Percentiles rank a stretch among this genome's conserved stretches.
These are phyloP conservation scores for Lydus trimaculatus DNA, from an alignment of 2,888 invertebrate genomes.

Conservation along the genomic window DNA sequence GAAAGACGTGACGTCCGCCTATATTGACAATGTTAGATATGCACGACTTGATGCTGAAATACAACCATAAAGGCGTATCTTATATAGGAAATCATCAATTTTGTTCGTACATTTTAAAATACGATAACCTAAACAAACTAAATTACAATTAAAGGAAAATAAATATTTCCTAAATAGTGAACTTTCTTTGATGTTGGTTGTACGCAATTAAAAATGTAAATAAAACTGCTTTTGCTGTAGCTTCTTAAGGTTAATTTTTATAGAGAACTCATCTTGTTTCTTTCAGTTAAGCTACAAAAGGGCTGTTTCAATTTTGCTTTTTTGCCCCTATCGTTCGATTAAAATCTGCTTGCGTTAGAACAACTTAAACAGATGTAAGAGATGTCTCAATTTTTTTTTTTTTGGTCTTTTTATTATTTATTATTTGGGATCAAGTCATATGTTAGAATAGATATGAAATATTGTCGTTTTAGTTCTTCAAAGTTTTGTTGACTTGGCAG, in stretches of 20 bases:
- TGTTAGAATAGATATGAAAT: background rate
- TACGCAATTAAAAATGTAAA: too few relatives aligned
- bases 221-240: too few relatives aligned
- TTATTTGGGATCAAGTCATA: constrained; percentile 9
- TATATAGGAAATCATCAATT: too few relatives aligned
- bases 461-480: background rate
- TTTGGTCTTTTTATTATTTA: background rate
- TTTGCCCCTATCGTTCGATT: background rate
- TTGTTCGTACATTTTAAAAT: too few relatives aligned
- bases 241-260: too few relatives aligned
- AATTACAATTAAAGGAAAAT: too few relatives aligned
- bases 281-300: background rate
- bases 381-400: background rate
- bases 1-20: constrained; percentile 38
- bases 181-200: too few relatives aligned
- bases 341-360: background rate
- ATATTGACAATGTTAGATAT: constrained; percentile 35
- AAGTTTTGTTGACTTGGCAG: constrained; percentile 3
- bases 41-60: constrained; percentile 12
- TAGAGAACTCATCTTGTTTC: too few relatives aligned
- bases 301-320: background rate
- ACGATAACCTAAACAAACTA: too few relatives aligned
- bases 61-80: background rate
- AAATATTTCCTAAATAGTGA: too few relatives aligned
- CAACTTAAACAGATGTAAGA: background rate